Conservation (phyloP, 1,140 invertebrate genomes). For the Drosophila nigrodunni region DNA sequence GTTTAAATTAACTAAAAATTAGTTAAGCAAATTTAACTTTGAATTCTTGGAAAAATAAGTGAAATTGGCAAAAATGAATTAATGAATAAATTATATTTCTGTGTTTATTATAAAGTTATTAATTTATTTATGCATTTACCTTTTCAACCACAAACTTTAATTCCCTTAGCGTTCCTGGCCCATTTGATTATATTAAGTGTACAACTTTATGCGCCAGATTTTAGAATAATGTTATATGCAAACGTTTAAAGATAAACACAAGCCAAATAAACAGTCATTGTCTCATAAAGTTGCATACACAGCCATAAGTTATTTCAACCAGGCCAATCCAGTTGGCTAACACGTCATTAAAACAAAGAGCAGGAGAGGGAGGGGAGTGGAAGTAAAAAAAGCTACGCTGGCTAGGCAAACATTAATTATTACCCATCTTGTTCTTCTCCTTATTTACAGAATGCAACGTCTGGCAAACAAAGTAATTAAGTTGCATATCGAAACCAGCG, state of each 20-base stretch:
- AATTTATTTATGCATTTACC: too few species aligned
- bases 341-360: conserved; percentile 28
- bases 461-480: conserved; percentile 42
- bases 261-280: conserved; percentile 24
- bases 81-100: too few species aligned
- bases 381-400: conserved; percentile 16
- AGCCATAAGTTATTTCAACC: conserved; percentile 5
- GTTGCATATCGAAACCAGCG: conserved; percentile 44
- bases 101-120: too few species aligned
- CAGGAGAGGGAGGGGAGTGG: neutral
- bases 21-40: neutral
- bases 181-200: neutral
- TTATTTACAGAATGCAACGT: conserved; percentile 43
- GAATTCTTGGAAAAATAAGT: too few species aligned
- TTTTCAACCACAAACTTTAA: too few species aligned
- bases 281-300: conserved; percentile 30
- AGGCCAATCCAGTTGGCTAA: neutral
- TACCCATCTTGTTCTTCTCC: conserved; percentile 1
- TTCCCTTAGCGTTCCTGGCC: too few species aligned
- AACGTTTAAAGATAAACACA: neutral
- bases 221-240: conserved; percentile 1
- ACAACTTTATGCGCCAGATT: conserved; percentile 10
- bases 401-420: conserved; percentile 44
- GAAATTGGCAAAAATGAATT: too few species aligned
- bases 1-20: neutral